Percentiles rank a stretch among this genome's conserved stretches.
phyloP scores from a whole-genome alignment of 2,113 vertebrate species.

The Bubo bubo region DNA sequence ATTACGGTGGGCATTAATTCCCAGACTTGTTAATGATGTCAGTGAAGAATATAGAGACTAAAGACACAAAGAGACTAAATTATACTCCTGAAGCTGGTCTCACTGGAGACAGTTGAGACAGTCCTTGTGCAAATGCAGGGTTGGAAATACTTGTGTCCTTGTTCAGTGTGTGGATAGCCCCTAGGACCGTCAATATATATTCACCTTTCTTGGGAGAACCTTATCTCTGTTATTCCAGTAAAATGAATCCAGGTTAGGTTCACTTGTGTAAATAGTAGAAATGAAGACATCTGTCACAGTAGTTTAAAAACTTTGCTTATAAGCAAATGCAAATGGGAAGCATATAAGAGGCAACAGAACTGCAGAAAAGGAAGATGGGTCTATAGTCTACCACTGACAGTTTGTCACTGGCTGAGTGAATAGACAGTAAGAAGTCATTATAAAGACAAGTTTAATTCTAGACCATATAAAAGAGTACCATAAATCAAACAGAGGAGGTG shows the following conservation, averaged over 20 bases:
- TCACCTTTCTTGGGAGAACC: background rate
- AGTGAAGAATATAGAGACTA: background rate
- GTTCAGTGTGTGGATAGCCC: background rate
- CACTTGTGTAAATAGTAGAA: background rate
- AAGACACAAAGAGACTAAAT: background rate
- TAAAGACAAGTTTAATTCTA: background rate
- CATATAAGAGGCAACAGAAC: background rate
- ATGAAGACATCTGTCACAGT: background rate
- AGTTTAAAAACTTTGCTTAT: background rate
- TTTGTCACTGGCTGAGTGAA: background rate
- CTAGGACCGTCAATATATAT: background rate
- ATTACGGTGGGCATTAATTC: background rate
- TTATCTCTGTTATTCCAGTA: background rate
- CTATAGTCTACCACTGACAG: background rate
- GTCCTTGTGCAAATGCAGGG: background rate
- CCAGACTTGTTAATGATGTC: background rate
- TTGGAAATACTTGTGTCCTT: background rate
- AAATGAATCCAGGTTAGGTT: background rate
- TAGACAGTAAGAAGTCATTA: background rate
- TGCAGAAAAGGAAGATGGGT: background rate
- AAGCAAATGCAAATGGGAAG: background rate
- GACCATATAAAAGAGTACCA: background rate
- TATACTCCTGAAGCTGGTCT: background rate
- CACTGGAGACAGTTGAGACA: background rate
- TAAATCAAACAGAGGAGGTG: background rate